Evolutionary conservation across 1,140 invertebrate species (phyloP).

Genomic region (Lasioglossum baleicum): DNA sequence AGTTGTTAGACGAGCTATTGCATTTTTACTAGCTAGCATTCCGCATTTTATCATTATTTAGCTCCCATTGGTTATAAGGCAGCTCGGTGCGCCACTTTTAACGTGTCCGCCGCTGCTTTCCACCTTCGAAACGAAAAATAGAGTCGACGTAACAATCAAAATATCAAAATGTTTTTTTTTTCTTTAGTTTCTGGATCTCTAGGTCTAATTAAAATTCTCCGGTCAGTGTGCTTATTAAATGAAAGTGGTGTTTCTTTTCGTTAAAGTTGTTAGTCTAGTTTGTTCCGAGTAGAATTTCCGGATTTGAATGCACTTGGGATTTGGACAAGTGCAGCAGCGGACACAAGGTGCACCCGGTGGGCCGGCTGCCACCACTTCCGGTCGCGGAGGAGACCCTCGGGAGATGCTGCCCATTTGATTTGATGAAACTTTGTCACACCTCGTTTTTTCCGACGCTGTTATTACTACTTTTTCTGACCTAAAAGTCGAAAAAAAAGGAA

Average conservation of each 20-base stretch:
- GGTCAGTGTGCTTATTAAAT: too few species aligned
- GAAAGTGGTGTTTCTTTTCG: too few species aligned
- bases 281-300: too few species aligned
- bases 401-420: constrained; percentile 77
- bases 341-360: constrained; percentile 49
- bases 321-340: constrained; percentile 32
- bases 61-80: constrained; percentile 74
- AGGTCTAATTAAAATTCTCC: too few species aligned
- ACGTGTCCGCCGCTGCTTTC: constrained; percentile 51
- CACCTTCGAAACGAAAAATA: too few species aligned
- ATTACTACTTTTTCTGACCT: constrained; percentile 37
- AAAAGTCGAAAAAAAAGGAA: too few species aligned
- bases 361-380: constrained; percentile 58
- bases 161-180: too few species aligned
- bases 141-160: too few species aligned
- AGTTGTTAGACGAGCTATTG: constrained; percentile 78
- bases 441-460: constrained; percentile 66
- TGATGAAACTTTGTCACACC: constrained; percentile 75
- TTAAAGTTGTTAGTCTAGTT: too few species aligned
- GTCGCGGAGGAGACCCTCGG: constrained; percentile 65
- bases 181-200: too few species aligned
- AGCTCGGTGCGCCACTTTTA: constrained; percentile 57
- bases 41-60: constrained; percentile 77
- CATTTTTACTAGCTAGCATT: constrained; percentile 79
- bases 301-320: too few species aligned